Percentiles rank a stretch among this genome's conserved stretches.
These are phyloP conservation scores for Ptychoptera contaminata DNA, from an alignment of 2,888 invertebrate genomes.

Conservation along the genomic window DNA sequence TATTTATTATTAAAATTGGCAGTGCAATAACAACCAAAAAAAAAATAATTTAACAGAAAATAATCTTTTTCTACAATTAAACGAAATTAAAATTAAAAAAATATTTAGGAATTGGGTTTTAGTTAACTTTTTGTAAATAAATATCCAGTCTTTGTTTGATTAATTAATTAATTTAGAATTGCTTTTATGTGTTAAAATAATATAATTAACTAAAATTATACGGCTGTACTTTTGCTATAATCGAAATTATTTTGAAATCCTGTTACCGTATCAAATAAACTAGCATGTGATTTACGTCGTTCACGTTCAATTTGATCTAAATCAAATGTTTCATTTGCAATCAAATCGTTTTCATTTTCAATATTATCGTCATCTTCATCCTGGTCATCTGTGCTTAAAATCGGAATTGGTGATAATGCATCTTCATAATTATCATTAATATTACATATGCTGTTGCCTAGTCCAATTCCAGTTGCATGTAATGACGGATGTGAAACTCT, in stretches of 20 bases:
- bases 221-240: constrained; percentile 3
- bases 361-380: background rate
- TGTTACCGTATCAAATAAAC: constrained; percentile 18
- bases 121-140: too few species aligned
- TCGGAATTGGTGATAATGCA: too few species aligned
- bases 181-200: too few species aligned
- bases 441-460: constrained; percentile 7
- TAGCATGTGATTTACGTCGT: constrained; percentile 29
- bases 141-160: too few species aligned
- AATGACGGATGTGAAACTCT: background rate
- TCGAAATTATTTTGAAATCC: constrained; percentile 1
- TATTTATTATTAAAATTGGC: too few species aligned
- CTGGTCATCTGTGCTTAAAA: background rate
- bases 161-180: too few species aligned
- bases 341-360: background rate
- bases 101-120: too few species aligned
- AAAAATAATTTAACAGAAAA: too few species aligned
- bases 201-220: background rate
- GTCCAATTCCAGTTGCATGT: constrained; percentile 9
- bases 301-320: constrained; percentile 29
- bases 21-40: too few species aligned
- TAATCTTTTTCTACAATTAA: too few species aligned
- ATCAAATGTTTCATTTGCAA: constrained; percentile 20
- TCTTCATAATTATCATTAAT: too few species aligned
- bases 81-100: too few species aligned